Conservation (phyloP, 2,797 vertebrate genomes). For the Lates japonicus region DNA sequence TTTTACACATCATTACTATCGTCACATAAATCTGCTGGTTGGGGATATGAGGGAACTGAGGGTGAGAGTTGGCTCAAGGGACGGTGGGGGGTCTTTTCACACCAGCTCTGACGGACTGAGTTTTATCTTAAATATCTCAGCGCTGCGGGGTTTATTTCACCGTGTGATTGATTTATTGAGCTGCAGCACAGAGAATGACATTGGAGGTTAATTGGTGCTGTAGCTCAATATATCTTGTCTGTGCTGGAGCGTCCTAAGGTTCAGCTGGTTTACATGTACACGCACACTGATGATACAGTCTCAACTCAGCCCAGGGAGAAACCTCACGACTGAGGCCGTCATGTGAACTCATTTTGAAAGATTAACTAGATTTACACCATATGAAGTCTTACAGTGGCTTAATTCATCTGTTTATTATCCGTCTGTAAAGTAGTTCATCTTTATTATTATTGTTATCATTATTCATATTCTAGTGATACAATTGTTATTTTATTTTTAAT, state of each 20-base stretch:
- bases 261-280: background rate
- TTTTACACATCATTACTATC: background rate
- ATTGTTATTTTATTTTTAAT: background rate
- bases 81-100: slow-evolving; percentile 20
- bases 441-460: background rate
- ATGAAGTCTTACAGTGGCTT: too few relatives aligned
- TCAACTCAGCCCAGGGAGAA: background rate
- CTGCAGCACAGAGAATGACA: slow-evolving; percentile 52
- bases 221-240: slow-evolving; percentile 40
- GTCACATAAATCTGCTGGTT: background rate
- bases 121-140: slow-evolving; percentile 37
- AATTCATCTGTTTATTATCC: background rate
- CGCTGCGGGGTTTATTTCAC: slow-evolving; percentile 47
- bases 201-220: slow-evolving; percentile 64
- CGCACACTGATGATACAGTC: background rate
- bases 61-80: too few relatives aligned
- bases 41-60: background rate
- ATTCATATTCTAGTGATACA: background rate
- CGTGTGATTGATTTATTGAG: slow-evolving; percentile 63
- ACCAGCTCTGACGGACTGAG: slow-evolving; percentile 15
- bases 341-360: background rate
- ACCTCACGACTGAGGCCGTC: background rate
- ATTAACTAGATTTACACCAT: too few relatives aligned
- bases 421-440: too few relatives aligned
- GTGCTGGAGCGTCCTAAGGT: slow-evolving; percentile 17